A percentile compares a stretch with the other conserved stretches of the same genome.
Conservation (phyloP, 2,113 vertebrate genomes). For the Pseudolaguvia tuberculata region DNA sequence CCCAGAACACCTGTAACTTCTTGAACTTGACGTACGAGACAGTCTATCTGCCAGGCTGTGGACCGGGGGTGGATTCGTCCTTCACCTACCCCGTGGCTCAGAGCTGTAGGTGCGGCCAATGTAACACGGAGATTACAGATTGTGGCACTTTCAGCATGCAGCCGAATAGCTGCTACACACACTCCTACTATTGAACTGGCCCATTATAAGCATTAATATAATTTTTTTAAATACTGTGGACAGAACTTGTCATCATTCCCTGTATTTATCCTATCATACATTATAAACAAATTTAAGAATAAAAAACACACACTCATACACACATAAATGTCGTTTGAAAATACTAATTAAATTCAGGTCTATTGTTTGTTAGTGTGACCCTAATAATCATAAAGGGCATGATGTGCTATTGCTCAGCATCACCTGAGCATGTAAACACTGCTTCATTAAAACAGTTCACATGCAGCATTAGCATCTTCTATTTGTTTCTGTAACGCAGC, state of each 20-base stretch:
- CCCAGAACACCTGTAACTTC: slow-evolving; percentile 77
- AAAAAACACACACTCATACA: neutral
- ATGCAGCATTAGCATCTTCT: slow-evolving; percentile 27
- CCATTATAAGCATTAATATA: neutral
- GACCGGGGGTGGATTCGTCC: slow-evolving; percentile 61
- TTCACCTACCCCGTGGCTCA: slow-evolving; percentile 80
- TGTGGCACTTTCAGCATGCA: slow-evolving; percentile 69
- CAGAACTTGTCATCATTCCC: neutral
- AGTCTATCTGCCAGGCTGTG: slow-evolving; percentile 75
- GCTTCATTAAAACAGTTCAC: slow-evolving; percentile 38
- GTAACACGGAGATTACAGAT: slow-evolving; percentile 70
- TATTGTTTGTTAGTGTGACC: slow-evolving; percentile 14
- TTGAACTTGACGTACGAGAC: slow-evolving; percentile 79
- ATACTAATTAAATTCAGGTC: neutral
- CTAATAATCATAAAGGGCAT: slow-evolving; percentile 5
- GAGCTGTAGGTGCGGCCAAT: slow-evolving; percentile 75
- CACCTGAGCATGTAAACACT: slow-evolving; percentile 31
- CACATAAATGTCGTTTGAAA: neutral
- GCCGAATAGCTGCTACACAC: slow-evolving; percentile 70
- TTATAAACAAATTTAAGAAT: neutral
- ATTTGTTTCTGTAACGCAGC: slow-evolving; percentile 43
- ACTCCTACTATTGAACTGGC: slow-evolving; percentile 49
- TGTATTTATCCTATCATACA: neutral
- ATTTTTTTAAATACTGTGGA: neutral
- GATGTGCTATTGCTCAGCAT: slow-evolving; percentile 9